Evolutionary conservation across 2,888 invertebrate species (phyloP), one percentile per base, ranked within the genome.

Genomic region (Phaonia tiefii): DNA sequence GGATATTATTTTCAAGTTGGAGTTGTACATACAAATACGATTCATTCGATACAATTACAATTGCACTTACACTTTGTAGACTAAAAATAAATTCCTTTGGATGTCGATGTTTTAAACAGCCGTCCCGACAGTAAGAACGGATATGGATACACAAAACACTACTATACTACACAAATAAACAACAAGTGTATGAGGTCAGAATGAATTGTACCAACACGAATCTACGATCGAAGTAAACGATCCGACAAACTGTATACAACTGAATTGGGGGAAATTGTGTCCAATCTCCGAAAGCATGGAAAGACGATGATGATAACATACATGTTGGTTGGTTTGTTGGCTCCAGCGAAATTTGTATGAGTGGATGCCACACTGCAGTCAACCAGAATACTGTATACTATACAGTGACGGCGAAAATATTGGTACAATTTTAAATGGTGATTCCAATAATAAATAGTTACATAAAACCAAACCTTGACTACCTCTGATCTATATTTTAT

Each of bases 51-150:
- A 51, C 25, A 66, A 20, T 73, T 81, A 80, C 25, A 66, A 20
- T 73, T 81, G 78, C 31, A 31, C 82, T 83, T 75, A 83, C 80
- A 76, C 56, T 71, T 44, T 72, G n/a, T 20, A 13, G 17, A 46
- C 73, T 79, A 79, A 72, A 80, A 79, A 73, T 74, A 77, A 58
- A 73, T 71, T 74, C 17, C 70, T 72, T 77, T 49, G 51, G 67
- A 54, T n/a, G 71, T 71, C n/a, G 15, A 51, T 37, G 13, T 70
- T 31, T 65, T 49, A 75, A 31, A 31, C 31, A 8, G 8, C 31
- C 31, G 31, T 5, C 31, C 31, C 31, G 31, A 31, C 31, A 31
- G 31, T 5, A 31, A 31, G n/a, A 63, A 42, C 49, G 51, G 65
- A 74, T 31, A 77, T 54, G 67, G 63, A 31, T 60, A 37, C 71